Evolutionary conservation across 2,797 vertebrate genomes (phyloP), one percentile per base, ranked within the genome.

Genomic region (Sebastolobus alascanus): DNA sequence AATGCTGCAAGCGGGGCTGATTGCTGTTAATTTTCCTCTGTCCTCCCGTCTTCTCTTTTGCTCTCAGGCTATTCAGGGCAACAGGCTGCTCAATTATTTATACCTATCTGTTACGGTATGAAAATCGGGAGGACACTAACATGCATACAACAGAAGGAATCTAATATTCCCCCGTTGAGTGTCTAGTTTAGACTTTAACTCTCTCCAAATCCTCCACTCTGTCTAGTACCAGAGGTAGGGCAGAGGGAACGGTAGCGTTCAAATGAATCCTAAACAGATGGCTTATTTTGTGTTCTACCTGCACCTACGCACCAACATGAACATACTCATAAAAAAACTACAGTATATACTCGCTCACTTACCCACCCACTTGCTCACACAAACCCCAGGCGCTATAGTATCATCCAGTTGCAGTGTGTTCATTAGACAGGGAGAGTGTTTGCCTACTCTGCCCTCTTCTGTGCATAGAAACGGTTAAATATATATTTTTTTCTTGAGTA

Each of bases 31-130:
- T 89, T 71, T 90, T 50, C 80, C 67, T 69, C 60, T 60, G 68
- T 79, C 76, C 75, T 79, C 75, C 75, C 67, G 25, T 65, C 73
- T 68, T 33, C 38, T 76, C 79, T 85, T 35, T 83, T 89, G 86
- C 83, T 85, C 82, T 40, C 54, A 20, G 77, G 86, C 66, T 84
- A 89, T 90, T 92, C 83, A 82, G 86, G 80, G 91, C 89, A 92
- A 91, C 88, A 90, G 87, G 82, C 80, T 89, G 87, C 84, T 94
- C 90, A 92, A 95, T 95, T 92, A 95, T 94, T 95, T 91, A 94
- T 92, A 90, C 88, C 75, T 89, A 84, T 94, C 93, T 67, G 87
- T 94, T 94, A 89, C 73, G 70, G 88, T 80, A 80, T 87, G 80
- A 90, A 90, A 93, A 90, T 90, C 75, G 22, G 81, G 83, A 86